Conservation (phyloP, 2,888 invertebrate species). For the Odontothrips loti region DNA sequence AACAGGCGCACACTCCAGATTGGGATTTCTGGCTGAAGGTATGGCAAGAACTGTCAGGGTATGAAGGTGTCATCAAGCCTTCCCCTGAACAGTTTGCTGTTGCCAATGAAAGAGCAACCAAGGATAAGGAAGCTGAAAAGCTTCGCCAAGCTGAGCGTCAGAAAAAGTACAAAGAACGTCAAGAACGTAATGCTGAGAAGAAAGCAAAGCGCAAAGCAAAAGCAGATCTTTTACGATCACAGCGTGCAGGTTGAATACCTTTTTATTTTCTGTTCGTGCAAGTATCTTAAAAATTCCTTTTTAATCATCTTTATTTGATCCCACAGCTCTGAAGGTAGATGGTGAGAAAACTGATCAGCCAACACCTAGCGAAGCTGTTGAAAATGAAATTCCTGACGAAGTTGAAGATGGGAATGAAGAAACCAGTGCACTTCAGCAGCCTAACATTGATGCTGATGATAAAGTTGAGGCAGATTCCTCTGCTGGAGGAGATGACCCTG, state of each 20-base stretch:
- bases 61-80: constrained; percentile 36
- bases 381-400: background rate
- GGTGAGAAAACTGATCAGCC: background rate
- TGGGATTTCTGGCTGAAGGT: constrained; percentile 35
- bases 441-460: background rate
- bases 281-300: background rate
- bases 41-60: constrained; percentile 34
- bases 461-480: background rate
- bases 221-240: background rate
- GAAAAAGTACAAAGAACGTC: constrained; percentile 7
- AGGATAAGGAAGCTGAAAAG: constrained; percentile 1
- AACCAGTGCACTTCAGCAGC: background rate
- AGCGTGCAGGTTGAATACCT: background rate
- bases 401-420: background rate
- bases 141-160: background rate
- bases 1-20: constrained; percentile 32
- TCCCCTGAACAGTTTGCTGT: constrained; percentile 35
- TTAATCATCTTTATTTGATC: no score
- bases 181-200: constrained; percentile 9
- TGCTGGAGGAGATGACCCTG: background rate
- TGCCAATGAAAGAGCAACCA: background rate
- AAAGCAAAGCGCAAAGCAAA: background rate
- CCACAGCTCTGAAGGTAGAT: background rate
- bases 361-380: no score
- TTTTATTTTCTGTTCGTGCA: background rate